Percentiles rank a stretch among this genome's conserved stretches.
These are phyloP conservation scores for Eudyptes chrysolophus DNA, from an alignment of 2,113 vertebrate genomes.

Conservation along the genomic window DNA sequence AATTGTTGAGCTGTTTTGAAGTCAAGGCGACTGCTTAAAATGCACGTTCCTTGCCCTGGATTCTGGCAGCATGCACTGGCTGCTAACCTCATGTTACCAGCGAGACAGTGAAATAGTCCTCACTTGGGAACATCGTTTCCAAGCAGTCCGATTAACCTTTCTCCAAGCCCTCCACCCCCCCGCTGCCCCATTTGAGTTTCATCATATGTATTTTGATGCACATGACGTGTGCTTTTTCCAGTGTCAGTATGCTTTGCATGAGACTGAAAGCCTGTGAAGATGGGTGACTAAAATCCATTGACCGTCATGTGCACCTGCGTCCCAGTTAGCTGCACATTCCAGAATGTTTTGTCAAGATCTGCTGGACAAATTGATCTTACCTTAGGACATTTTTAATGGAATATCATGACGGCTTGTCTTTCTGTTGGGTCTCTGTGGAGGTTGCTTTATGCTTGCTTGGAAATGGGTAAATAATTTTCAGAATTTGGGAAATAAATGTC, in stretches of 20 bases:
- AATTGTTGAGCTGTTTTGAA: background rate
- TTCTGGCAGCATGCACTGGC: background rate
- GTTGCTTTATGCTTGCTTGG: background rate
- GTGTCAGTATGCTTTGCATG: background rate
- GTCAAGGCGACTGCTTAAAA: background rate
- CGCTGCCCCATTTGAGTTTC: background rate
- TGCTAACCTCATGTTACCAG: background rate
- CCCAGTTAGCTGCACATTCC: background rate
- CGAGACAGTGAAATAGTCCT: background rate
- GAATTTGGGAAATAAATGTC: background rate
- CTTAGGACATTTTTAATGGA: background rate
- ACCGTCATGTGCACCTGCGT: background rate
- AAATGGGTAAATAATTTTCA: background rate
- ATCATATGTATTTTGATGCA: background rate
- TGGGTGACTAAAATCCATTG: background rate
- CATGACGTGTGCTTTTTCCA: background rate
- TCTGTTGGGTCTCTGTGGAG: background rate
- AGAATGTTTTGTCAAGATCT: slow-evolving; percentile 3
- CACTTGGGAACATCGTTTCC: background rate
- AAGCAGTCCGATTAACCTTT: background rate
- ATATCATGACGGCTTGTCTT: background rate
- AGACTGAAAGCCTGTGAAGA: slow-evolving; percentile 20
- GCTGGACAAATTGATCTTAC: background rate
- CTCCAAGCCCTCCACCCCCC: background rate
- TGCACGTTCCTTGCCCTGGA: background rate